Conservation (phyloP, 2,797 vertebrate genomes). For the Octomys mimax region DNA sequence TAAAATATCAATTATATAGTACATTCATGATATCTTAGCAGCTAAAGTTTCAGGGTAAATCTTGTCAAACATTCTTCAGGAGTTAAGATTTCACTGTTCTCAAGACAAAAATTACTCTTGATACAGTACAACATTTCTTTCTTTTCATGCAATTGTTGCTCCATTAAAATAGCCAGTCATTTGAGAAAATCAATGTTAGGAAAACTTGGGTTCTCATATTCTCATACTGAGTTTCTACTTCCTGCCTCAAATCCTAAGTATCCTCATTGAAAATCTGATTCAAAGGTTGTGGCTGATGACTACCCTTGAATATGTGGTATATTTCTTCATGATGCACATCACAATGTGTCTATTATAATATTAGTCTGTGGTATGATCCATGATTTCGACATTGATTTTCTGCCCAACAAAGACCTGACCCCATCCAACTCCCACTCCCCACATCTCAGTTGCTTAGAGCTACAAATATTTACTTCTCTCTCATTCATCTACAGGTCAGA, state of each 20-base stretch:
- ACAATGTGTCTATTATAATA: constrained; percentile 4
- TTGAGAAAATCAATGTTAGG: constrained; percentile 50
- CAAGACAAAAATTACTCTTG: constrained; percentile 42
- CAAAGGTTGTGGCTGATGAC: not conserved
- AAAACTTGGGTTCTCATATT: constrained; percentile 36
- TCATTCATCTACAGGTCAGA: not conserved
- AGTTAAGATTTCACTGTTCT: not conserved
- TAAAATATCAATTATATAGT: not conserved
- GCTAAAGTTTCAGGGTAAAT: not conserved
- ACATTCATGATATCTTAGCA: constrained; percentile 4
- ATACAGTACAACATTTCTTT: not conserved
- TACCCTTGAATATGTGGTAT: not conserved
- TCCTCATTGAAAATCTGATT: constrained; percentile 19
- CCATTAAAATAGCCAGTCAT: not conserved
- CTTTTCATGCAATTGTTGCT: constrained; percentile 1
- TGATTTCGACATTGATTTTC: not conserved
- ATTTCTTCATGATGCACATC: not conserved
- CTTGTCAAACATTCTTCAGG: not conserved
- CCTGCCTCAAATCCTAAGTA: constrained; percentile 26
- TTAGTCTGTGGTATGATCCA: not conserved
- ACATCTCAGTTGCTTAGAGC: constrained; percentile 36
- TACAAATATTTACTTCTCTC: constrained; percentile 39
- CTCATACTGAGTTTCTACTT: not conserved
- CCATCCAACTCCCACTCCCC: not conserved
- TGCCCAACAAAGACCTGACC: not conserved